Evolutionary conservation across 2,888 invertebrate genomes (phyloP).

Genomic region (Blastobasis lacticolella): DNA sequence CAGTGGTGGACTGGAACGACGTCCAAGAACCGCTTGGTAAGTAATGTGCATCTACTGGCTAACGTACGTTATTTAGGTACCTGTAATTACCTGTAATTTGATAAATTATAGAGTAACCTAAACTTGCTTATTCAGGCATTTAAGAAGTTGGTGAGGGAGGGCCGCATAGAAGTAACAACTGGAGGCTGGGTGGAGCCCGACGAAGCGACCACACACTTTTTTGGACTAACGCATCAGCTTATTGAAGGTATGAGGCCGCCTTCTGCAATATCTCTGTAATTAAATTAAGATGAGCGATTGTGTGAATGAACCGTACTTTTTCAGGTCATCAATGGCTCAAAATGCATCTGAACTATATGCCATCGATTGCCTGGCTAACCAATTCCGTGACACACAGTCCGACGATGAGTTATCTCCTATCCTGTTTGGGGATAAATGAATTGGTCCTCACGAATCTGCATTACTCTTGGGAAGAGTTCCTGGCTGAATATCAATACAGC

Average conservation of each 20-base stretch:
- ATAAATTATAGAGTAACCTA: too few species aligned
- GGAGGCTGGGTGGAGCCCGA: conserved; percentile 97
- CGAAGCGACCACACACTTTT: conserved; percentile 90
- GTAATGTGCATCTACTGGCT: conserved; percentile 5
- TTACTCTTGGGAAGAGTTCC: conserved; percentile 94
- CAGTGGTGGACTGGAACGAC: conserved; percentile 52
- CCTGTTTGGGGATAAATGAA: conserved; percentile 84
- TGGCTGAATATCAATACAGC: conserved; percentile 88
- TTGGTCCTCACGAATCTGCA: conserved; percentile 93
- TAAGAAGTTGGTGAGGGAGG: conserved; percentile 82
- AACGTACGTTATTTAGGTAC: too few species aligned
- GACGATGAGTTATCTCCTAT: conserved; percentile 90
- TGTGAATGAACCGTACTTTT: conserved; percentile 12
- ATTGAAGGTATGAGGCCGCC: conserved; percentile 80
- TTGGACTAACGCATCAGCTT: conserved; percentile 90
- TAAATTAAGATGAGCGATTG: neutral
- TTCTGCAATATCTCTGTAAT: neutral
- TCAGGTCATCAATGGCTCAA: conserved; percentile 92
- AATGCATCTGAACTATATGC: conserved; percentile 84
- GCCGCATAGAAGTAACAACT: conserved; percentile 91
- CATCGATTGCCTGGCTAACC: conserved; percentile 90
- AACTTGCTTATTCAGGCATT: conserved; percentile 65
- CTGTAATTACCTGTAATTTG: too few species aligned
- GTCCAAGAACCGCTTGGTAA: conserved; percentile 45
- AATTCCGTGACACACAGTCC: conserved; percentile 97